Evolutionary conservation across 2,797 vertebrate species (phyloP).

Genomic region (Fistularia commersonii): DNA sequence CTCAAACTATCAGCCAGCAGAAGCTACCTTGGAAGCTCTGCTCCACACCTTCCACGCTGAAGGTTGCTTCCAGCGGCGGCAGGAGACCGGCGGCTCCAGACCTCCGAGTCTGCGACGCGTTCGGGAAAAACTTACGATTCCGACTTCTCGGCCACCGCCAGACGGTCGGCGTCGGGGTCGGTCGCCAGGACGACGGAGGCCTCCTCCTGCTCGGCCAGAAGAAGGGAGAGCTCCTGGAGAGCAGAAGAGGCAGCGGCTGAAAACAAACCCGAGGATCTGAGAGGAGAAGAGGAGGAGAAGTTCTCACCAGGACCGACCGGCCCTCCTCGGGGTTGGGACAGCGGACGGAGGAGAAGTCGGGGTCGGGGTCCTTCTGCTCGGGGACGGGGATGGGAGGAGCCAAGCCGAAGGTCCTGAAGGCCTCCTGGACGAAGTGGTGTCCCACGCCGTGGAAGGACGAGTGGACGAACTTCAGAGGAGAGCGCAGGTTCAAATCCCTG

Average conservation of each 20-base stretch:
- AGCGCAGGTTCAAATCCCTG: conserved; percentile 83
- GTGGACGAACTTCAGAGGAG: conserved; percentile 85
- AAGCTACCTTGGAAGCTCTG: too few relatives aligned
- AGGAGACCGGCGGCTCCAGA: conserved; percentile 29
- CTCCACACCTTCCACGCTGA: too few relatives aligned
- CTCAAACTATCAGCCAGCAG: too few relatives aligned
- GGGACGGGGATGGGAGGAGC: conserved; percentile 88
- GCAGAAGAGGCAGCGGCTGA: neutral
- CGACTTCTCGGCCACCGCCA: conserved; percentile 88
- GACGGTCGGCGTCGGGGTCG: conserved; percentile 91
- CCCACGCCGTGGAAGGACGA: conserved; percentile 95
- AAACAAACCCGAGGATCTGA: too few relatives aligned
- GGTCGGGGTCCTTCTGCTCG: conserved; percentile 92
- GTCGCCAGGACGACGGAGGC: conserved; percentile 87
- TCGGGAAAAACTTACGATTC: conserved; percentile 68
- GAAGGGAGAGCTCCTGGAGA: conserved; percentile 83
- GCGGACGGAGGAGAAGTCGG: conserved; percentile 88
- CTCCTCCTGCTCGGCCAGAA: conserved; percentile 83
- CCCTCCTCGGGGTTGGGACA: conserved; percentile 97
- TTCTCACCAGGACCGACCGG: conserved; percentile 85
- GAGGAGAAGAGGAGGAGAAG: neutral
- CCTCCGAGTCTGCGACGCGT: neutral
- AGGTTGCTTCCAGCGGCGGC: conserved; percentile 72
- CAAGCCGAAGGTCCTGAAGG: conserved; percentile 86
- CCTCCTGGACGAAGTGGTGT: conserved; percentile 85